A percentile compares a stretch with the other conserved stretches of the same genome.
Evolutionary conservation across 2,888 invertebrate genomes (phyloP).

Genomic region (Leucoptera coffeella): DNA sequence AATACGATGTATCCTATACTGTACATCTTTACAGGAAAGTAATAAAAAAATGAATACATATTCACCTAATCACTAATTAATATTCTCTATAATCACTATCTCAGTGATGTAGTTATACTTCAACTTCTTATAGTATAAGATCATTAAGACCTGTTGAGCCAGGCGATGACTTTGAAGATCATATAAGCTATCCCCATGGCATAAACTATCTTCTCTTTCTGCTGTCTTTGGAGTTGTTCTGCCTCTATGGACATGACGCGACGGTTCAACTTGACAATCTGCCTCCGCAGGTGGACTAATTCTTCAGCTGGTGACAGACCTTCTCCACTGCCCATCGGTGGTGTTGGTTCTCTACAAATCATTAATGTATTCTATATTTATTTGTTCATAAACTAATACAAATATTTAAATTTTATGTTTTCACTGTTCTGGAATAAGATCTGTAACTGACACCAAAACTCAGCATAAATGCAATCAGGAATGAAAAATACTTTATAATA

Average conservation of each 20-base stretch:
- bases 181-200: conserved; percentile 81
- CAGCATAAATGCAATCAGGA: too few species aligned
- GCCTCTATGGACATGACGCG: conserved; percentile 83
- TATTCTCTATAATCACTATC: conserved; percentile 11
- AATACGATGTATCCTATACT: too few species aligned
- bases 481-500: too few species aligned
- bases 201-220: conserved; percentile 81
- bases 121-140: conserved; percentile 23
- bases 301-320: conserved; percentile 70
- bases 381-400: too few species aligned
- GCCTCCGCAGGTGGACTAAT: conserved; percentile 74
- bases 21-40: too few species aligned
- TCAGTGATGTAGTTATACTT: too few species aligned
- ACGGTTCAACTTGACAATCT: conserved; percentile 81
- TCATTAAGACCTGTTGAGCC: conserved; percentile 57
- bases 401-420: too few species aligned
- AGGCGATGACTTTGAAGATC: conserved; percentile 76
- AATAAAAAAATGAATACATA: conserved; percentile 4
- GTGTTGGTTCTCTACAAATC: conserved; percentile 61
- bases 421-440: too few species aligned
- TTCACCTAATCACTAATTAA: not conserved
- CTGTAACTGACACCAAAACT: too few species aligned
- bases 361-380: too few species aligned
- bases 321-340: conserved; percentile 58
- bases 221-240: conserved; percentile 75